Evolutionary conservation across 1,140 invertebrate genomes (phyloP).

Genomic region (Arctopsyche grandis): DNA sequence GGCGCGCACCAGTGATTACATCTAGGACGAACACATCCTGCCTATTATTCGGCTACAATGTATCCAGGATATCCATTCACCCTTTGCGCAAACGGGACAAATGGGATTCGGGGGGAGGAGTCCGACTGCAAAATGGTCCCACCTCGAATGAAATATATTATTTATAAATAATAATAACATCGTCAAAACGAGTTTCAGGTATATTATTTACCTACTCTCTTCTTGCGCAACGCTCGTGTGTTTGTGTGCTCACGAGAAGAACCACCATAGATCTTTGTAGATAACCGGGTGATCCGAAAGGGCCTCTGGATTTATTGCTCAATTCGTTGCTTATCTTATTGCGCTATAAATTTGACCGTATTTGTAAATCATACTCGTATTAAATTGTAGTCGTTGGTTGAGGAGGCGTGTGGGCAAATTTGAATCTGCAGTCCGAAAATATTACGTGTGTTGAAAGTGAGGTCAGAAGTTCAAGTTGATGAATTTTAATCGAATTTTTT

Average conservation of each 20-base stretch:
- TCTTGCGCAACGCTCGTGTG: too few relatives aligned
- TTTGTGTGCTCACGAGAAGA: too few relatives aligned
- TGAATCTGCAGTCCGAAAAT: too few relatives aligned
- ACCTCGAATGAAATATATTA: neutral
- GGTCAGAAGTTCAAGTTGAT: too few relatives aligned
- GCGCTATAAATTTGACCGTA: too few relatives aligned
- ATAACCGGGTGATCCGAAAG: conserved; percentile 9
- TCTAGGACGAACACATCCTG: neutral
- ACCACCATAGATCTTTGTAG: neutral
- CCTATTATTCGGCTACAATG: conserved; percentile 13
- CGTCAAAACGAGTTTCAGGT: neutral
- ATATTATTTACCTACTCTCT: neutral
- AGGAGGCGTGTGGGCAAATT: too few relatives aligned
- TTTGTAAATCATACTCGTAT: too few relatives aligned
- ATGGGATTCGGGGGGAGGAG: neutral
- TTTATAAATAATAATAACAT: conserved; percentile 1
- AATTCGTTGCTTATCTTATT: conserved; percentile 7
- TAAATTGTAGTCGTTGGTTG: too few relatives aligned
- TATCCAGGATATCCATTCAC: conserved; percentile 21
- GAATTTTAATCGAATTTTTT: too few relatives aligned
- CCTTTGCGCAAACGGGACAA: neutral
- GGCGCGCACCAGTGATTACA: too few relatives aligned
- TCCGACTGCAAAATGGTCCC: neutral
- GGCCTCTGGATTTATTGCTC: conserved; percentile 6
- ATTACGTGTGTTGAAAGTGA: too few relatives aligned